Percentiles rank a stretch among this genome's conserved stretches.
Evolutionary conservation across 2,797 vertebrate genomes (phyloP).

Genomic region (Cossypha polioptera): DNA sequence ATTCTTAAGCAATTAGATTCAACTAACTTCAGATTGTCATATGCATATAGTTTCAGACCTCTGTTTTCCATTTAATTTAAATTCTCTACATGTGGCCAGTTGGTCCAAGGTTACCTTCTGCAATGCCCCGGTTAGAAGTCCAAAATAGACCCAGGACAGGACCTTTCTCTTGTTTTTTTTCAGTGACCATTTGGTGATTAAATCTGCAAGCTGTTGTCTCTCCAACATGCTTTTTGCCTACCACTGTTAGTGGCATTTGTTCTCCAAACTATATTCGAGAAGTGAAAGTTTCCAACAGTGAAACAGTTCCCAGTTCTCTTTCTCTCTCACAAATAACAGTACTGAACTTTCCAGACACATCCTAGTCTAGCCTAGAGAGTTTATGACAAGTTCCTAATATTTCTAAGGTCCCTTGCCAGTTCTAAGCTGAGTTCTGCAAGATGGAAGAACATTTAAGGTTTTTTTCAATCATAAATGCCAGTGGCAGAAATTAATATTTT

Average conservation of each 20-base stretch:
- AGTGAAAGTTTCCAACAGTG: conserved; percentile 1
- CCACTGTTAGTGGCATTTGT: conserved; percentile 43
- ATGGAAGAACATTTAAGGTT: not conserved
- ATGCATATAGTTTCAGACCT: not conserved
- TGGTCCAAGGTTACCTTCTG: conserved; percentile 13
- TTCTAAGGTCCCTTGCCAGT: not conserved
- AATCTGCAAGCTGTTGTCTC: conserved; percentile 30
- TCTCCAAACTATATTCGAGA: not conserved
- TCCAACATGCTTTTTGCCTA: not conserved
- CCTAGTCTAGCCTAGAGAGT: not conserved
- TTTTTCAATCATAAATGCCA: not conserved
- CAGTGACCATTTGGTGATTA: conserved; percentile 26
- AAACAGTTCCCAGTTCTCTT: not conserved
- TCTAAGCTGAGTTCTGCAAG: not conserved
- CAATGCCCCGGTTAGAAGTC: not conserved
- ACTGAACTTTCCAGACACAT: not conserved
- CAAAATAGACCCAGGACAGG: conserved; percentile 21
- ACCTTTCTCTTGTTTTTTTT: not conserved
- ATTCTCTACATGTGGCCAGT: not conserved
- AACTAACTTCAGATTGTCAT: not conserved
- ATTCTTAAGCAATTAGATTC: not conserved
- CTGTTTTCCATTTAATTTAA: conserved; percentile 6
- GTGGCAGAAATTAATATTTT: not conserved
- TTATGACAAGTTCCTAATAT: not conserved
- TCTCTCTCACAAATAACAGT: not conserved